Percentiles rank a stretch among this genome's conserved stretches.
Conservation (phyloP, 2,888 invertebrate genomes). For the Noctua pronuba region DNA sequence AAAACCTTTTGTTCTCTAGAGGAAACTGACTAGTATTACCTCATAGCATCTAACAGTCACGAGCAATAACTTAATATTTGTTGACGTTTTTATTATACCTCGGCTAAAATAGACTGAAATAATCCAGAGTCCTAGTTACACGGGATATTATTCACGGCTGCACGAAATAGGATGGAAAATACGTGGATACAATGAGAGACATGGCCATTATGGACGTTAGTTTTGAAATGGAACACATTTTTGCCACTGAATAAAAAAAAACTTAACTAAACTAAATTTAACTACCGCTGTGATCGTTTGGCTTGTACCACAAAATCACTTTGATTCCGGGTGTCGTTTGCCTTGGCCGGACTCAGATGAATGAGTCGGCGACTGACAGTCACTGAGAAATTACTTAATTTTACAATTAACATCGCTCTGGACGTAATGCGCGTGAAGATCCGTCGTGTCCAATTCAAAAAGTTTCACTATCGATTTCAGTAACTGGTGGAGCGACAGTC, state of each 20-base stretch:
- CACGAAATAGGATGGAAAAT: not conserved
- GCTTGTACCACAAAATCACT: conserved; percentile 38
- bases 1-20: too few relatives aligned
- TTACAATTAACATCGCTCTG: conserved; percentile 68
- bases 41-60: not conserved
- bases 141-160: not conserved
- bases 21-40: not conserved
- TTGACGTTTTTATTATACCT: too few relatives aligned
- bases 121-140: not conserved
- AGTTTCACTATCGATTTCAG: conserved; percentile 58
- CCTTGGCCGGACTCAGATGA: conserved; percentile 71
- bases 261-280: too few relatives aligned
- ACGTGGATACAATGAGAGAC: too few relatives aligned
- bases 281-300: not conserved
- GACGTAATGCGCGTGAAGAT: conserved; percentile 61
- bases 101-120: too few relatives aligned
- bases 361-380: conserved; percentile 63
- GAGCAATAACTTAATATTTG: too few relatives aligned
- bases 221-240: not conserved
- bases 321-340: conserved; percentile 67
- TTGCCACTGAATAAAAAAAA: not conserved
- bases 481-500: conserved; percentile 9
- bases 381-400: conserved; percentile 73
- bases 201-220: not conserved
- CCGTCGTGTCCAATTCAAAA: conserved; percentile 49